phyloP scores from a whole-genome alignment of 2,113 vertebrate species.

The Pheucticus melanocephalus region DNA sequence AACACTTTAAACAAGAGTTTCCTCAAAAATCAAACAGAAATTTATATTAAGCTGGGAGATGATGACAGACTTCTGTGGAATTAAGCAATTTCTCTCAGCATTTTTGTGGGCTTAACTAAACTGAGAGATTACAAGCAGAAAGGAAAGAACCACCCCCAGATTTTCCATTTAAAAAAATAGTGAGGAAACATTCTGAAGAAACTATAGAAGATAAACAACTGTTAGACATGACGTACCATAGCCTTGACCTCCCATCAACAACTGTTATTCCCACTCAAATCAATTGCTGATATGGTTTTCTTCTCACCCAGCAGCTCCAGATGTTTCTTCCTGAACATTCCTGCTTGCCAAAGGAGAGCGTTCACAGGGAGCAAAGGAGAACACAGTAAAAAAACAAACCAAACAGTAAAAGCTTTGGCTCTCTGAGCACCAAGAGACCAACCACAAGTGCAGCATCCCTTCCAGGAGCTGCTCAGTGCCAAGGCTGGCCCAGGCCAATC shows the following conservation, averaged over 20 bases:
- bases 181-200: constrained; percentile 4
- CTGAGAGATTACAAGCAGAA: constrained; percentile 40
- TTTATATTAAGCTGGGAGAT: not conserved
- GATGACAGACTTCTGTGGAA: constrained; percentile 35
- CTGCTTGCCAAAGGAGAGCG: not conserved
- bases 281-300: not conserved
- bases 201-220: constrained; percentile 14
- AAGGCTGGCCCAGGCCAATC: not conserved
- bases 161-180: constrained; percentile 21
- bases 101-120: constrained; percentile 66
- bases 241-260: not conserved
- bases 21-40: constrained; percentile 7
- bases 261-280: not conserved
- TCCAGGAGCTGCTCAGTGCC: not conserved
- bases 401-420: not conserved
- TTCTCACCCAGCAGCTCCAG: constrained; percentile 9
- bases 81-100: constrained; percentile 57
- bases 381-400: not conserved
- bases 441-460: not conserved
- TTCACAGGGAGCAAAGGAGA: not conserved
- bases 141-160: constrained; percentile 65
- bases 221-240: not conserved
- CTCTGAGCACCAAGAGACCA: not conserved
- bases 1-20: not conserved
- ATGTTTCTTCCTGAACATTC: not conserved